Evolutionary conservation across 2,797 vertebrate species (phyloP).

Genomic region (Macroramphosus scolopax): DNA sequence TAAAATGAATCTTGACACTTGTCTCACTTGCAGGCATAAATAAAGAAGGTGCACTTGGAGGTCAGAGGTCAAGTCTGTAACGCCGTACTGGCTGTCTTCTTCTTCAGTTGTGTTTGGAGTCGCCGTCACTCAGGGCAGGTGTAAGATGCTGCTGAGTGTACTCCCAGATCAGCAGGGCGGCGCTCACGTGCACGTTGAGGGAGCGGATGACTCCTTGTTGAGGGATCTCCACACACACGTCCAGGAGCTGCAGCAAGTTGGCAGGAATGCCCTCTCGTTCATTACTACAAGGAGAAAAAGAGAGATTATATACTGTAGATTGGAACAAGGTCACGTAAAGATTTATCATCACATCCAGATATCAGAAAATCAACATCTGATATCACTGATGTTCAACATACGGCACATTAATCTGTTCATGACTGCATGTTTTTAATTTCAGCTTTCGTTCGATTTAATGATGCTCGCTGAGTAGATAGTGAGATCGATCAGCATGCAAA

Average conservation of each 20-base stretch:
- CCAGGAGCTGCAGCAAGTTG: constrained; percentile 89
- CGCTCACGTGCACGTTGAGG: constrained; percentile 95
- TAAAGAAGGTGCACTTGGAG: not conserved
- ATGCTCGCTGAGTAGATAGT: no score
- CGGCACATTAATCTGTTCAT: no score
- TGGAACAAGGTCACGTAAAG: not conserved
- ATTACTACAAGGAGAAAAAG: constrained; percentile 72
- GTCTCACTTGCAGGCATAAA: not conserved
- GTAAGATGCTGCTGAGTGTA: constrained; percentile 88
- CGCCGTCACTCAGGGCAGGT: constrained; percentile 9
- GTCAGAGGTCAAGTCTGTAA: not conserved
- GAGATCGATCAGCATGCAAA: no score
- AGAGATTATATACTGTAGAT: no score
- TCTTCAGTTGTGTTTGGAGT: constrained; percentile 16
- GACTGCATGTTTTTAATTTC: not conserved
- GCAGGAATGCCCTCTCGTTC: constrained; percentile 95
- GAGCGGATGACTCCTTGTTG: constrained; percentile 93
- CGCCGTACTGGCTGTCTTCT: no score
- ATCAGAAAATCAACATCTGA: no score
- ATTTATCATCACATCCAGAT: not conserved
- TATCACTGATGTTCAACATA: not conserved
- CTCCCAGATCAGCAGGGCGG: constrained; percentile 96
- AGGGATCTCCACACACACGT: constrained; percentile 96
- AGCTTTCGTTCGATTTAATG: constrained; percentile 1
- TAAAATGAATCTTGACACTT: no score